Evolutionary conservation across 2,888 invertebrate species (phyloP).

Genomic region (Cephus spinipes): DNA sequence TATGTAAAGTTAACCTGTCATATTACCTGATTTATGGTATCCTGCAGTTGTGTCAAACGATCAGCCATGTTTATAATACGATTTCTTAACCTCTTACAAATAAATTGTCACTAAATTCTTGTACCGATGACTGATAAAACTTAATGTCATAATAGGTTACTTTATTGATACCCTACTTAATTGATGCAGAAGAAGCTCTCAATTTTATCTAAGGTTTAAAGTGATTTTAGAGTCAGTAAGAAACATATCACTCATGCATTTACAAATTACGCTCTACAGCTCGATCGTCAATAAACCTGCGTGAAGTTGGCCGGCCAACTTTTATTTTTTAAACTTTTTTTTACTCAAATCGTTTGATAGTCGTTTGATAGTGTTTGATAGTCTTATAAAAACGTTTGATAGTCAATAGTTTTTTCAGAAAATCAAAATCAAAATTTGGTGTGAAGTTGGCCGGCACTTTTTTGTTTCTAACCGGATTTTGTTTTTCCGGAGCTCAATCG

Average conservation of each 20-base stretch:
- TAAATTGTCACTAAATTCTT: neutral
- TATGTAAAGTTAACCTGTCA: slow-evolving; percentile 3
- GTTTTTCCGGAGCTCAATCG: too few relatives aligned
- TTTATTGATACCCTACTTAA: neutral
- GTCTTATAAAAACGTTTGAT: too few relatives aligned
- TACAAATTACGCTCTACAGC: too few relatives aligned
- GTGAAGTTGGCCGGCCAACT: too few relatives aligned
- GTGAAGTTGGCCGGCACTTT: too few relatives aligned
- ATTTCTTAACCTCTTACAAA: neutral
- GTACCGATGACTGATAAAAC: neutral
- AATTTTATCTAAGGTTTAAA: neutral
- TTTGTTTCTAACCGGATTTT: too few relatives aligned
- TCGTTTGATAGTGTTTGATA: too few relatives aligned
- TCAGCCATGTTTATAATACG: slow-evolving; percentile 81
- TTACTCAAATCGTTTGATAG: too few relatives aligned
- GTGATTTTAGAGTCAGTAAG: neutral
- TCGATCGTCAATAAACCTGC: neutral
- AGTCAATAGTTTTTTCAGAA: too few relatives aligned
- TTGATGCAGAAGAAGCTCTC: neutral
- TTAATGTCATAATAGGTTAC: neutral
- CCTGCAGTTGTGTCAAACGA: slow-evolving; percentile 93
- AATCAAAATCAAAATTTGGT: too few relatives aligned
- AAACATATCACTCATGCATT: neutral
- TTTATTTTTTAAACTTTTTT: too few relatives aligned
- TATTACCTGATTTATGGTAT: slow-evolving; percentile 90